Base-by-base conservation (phyloP, 1,140 invertebrate genomes). In the Pomacea maculata region DNA sequence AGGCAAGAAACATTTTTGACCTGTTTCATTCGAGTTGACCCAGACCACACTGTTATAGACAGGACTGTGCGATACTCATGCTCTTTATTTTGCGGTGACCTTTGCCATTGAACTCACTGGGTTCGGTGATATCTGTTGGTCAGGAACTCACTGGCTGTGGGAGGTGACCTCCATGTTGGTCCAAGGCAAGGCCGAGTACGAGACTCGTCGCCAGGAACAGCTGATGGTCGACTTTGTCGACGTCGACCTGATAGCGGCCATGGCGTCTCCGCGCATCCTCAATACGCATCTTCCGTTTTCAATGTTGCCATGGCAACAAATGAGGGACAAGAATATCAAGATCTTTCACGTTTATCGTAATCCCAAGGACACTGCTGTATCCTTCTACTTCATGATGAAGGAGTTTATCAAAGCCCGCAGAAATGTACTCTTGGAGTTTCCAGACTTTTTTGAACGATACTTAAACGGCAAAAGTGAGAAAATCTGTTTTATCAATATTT, bases 291-390 rank as follows among this genome's bases (percentile, higher is more conserved):
- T 45, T 45, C 34, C 34, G 57, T 19, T 65, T 76, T 70, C 75
- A 64, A 54, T 79, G 73, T 29, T 79, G 79, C 80, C 76, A 52
- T 54, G 54, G 45, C 21, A 57, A 61, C n/a, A 73, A 21, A 9
- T 81, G 5, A 75, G 67, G 9, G 79, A 74, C 25, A 67, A 80
- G 17, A 19, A 29, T 12, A n/a, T 55, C 65, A 87, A 86, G 68
- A 84, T 86, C 17, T 8, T 88, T 0, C 83, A 84, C 45, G 64
- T 86, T 12, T 52, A 85, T 5, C 78, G 87, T 17, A 88, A 88
- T 77, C 86, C 86, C 0, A 88, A 87, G 80, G 87, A 88, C 64
- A 84, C 86, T 4, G 83, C 77, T 17, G 87, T 88, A 6, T 87
- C 86, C n/a, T 87, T 84, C 72, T 82, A 86, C 57, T 84, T 86